These are phyloP conservation scores for Eidolon dupreanum DNA, from an alignment of 2,797 vertebrate species.

Conservation along the genomic window DNA sequence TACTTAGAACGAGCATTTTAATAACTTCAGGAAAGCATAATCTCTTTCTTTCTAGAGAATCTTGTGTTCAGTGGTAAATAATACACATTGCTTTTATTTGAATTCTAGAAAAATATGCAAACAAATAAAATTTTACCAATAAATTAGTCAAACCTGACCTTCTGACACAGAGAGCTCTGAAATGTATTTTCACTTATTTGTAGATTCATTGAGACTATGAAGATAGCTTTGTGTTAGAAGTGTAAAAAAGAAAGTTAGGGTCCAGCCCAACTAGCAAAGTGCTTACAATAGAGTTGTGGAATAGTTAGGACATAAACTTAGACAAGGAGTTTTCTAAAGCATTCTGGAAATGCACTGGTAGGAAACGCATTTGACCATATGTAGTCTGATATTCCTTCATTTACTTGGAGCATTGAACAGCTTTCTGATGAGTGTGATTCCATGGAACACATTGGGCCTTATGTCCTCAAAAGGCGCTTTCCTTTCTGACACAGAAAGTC, in stretches of 20 bases:
- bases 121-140: background rate
- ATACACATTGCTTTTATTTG: background rate
- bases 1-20: background rate
- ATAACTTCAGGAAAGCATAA: background rate
- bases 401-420: background rate
- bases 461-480: background rate
- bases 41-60: background rate
- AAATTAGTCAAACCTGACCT: background rate
- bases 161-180: background rate
- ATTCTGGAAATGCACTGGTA: background rate
- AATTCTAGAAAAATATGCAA: background rate
- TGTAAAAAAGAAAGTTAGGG: background rate
- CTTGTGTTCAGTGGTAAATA: background rate
- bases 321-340: background rate
- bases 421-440: background rate
- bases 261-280: background rate
- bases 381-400: background rate
- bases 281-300: background rate
- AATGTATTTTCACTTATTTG: background rate
- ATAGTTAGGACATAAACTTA: background rate
- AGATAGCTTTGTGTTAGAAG: background rate
- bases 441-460: background rate
- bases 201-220: background rate
- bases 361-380: background rate
- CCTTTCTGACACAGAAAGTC: background rate